A percentile compares a stretch with the other conserved stretches of the same genome.
Evolutionary conservation across 2,113 vertebrate genomes (phyloP).

Genomic region (Todiramphus chloris): DNA sequence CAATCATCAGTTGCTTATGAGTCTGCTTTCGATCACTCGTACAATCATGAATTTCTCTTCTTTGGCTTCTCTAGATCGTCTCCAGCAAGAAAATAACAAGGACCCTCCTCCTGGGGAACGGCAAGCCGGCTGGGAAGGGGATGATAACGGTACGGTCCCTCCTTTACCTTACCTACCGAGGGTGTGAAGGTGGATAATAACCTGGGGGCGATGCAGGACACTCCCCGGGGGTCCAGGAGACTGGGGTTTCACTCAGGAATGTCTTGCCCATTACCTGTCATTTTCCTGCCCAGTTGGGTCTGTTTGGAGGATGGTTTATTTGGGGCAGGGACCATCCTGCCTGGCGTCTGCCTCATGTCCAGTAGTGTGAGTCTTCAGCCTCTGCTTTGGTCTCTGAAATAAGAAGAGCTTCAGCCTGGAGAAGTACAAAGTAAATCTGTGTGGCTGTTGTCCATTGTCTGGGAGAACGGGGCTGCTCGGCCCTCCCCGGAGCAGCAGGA

Average conservation of each 20-base stretch:
- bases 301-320: neutral
- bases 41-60: neutral
- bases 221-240: neutral
- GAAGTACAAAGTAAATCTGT: neutral
- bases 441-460: neutral
- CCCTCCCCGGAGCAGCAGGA: neutral
- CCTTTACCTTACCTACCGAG: neutral
- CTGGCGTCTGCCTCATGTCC: neutral
- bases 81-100: slow-evolving; percentile 97
- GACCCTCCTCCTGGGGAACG: slow-evolving; percentile 88
- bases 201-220: neutral
- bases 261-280: neutral
- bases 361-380: neutral
- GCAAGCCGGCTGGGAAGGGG: slow-evolving; percentile 96
- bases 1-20: neutral
- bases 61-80: slow-evolving; percentile 83
- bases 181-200: neutral
- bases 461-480: neutral
- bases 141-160: slow-evolving; percentile 83
- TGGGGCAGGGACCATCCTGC: neutral
- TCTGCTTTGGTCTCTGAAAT: neutral
- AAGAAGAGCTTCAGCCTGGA: neutral
- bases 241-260: neutral
- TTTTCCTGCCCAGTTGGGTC: neutral
- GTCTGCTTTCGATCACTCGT: neutral